Evolutionary conservation across 30 jellyfish, hydroid and myxozoan genomes (phyloP).

Genomic region (Catostylus mosaicus): DNA sequence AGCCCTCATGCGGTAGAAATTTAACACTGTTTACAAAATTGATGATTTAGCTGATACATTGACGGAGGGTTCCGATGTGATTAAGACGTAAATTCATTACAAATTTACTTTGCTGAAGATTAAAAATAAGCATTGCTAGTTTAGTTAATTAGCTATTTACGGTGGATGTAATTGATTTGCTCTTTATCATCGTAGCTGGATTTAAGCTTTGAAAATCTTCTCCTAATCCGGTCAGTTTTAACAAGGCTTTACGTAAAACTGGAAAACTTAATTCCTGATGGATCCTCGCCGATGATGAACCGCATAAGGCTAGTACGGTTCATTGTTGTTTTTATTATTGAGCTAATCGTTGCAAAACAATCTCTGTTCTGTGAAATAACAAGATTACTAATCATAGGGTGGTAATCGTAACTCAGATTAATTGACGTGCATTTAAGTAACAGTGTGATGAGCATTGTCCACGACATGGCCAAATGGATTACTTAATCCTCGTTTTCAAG

Average conservation of each 20-base stretch:
- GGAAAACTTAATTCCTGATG: conserved; percentile 12
- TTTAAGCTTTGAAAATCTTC: conserved; percentile 8
- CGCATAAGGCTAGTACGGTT: conserved; percentile 14
- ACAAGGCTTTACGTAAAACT: conserved; percentile 42
- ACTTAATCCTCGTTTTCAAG: not conserved
- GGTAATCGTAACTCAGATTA: conserved; percentile 11
- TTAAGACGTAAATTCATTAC: conserved; percentile 64
- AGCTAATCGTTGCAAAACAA: conserved; percentile 17
- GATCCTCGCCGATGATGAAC: conserved; percentile 15
- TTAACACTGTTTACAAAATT: conserved; percentile 51
- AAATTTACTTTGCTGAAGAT: conserved; percentile 54
- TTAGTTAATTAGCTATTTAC: conserved; percentile 66
- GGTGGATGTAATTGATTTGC: conserved; percentile 40
- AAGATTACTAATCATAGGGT: conserved; percentile 35
- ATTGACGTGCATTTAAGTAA: not conserved
- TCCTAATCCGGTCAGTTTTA: conserved; percentile 45
- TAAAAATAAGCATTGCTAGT: conserved; percentile 57
- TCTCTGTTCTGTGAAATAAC: conserved; percentile 11
- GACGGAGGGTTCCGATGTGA: conserved; percentile 30
- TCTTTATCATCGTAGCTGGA: conserved; percentile 16
- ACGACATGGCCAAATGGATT: conserved; percentile 11
- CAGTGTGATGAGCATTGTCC: not conserved
- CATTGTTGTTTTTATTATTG: conserved; percentile 13
- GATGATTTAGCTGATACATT: conserved; percentile 62
- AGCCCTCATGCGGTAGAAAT: conserved; percentile 45